phyloP scores from a whole-genome alignment of 2,797 vertebrate genomes.

The Furcifer pardalis region DNA sequence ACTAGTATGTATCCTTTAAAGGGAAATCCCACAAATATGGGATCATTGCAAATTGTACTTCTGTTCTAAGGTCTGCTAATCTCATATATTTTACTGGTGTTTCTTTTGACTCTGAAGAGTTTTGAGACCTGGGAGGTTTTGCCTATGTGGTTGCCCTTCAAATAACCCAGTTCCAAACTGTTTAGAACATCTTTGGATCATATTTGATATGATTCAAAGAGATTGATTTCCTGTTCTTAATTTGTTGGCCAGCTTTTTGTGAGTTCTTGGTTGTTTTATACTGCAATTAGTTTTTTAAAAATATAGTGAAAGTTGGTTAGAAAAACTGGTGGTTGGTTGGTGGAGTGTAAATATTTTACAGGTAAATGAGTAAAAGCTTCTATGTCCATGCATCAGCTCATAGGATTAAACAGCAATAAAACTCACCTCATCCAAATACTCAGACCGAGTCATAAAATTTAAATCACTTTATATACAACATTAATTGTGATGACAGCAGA shows the following conservation, averaged over 20 bases:
- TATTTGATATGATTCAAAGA: not conserved
- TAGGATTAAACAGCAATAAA: not conserved
- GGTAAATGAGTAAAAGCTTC: not conserved
- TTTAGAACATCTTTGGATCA: too few species aligned
- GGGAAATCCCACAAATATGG: not conserved
- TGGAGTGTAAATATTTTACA: not conserved
- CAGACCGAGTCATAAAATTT: constrained; percentile 19
- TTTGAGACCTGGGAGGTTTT: not conserved
- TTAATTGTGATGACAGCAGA: constrained; percentile 3
- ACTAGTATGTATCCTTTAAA: not conserved
- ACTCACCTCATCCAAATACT: not conserved
- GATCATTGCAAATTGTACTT: too few species aligned
- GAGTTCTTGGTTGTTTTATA: not conserved
- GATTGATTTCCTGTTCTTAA: not conserved
- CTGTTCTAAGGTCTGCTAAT: not conserved
- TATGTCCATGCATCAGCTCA: not conserved
- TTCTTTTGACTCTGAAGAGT: not conserved
- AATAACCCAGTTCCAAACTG: not conserved
- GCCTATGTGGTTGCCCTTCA: not conserved
- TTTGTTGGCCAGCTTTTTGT: not conserved
- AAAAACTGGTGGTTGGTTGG: not conserved
- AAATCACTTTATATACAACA: constrained; percentile 15
- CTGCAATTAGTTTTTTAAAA: not conserved
- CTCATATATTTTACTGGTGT: not conserved
- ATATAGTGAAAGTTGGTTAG: not conserved